A percentile compares a stretch with the other conserved stretches of the same genome.
These are phyloP conservation scores for Bruchidius siliquastri DNA, from an alignment of 2,888 invertebrate genomes.

Conservation along the genomic window DNA sequence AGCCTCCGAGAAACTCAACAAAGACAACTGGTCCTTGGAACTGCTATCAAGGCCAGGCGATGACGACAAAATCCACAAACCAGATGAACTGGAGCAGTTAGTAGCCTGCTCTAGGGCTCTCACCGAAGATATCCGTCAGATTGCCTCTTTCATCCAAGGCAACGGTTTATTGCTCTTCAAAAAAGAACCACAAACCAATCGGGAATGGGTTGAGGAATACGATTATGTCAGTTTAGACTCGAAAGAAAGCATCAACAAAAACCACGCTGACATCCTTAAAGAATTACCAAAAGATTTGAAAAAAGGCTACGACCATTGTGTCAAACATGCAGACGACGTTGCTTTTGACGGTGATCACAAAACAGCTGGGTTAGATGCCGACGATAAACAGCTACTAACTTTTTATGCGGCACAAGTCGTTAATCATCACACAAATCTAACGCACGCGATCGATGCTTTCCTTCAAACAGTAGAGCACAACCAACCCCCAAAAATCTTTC, in stretches of 20 bases:
- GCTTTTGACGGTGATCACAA: constrained; percentile 54
- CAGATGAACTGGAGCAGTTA: constrained; percentile 84
- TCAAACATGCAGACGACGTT: constrained; percentile 67
- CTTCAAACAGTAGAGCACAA: constrained; percentile 87
- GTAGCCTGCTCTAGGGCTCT: constrained; percentile 82
- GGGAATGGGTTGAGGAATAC: constrained; percentile 77
- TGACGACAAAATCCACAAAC: constrained; percentile 53
- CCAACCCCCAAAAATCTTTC: constrained; percentile 88
- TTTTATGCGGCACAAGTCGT: constrained; percentile 86
- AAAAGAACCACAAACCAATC: constrained; percentile 49
- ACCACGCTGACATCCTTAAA: constrained; percentile 69
- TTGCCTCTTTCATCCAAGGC: constrained; percentile 86
- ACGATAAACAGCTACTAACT: constrained; percentile 76
- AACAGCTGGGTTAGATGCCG: constrained; percentile 56
- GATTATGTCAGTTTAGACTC: constrained; percentile 87
- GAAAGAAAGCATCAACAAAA: constrained; percentile 64
- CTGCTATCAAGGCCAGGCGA: constrained; percentile 46
- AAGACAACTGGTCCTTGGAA: constrained; percentile 73
- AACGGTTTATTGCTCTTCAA: constrained; percentile 77
- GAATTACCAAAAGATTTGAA: constrained; percentile 68
- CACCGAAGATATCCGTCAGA: constrained; percentile 83
- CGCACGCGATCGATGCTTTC: constrained; percentile 89
- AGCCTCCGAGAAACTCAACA: constrained; percentile 68
- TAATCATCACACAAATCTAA: constrained; percentile 77
- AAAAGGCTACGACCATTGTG: constrained; percentile 70